Conservation (phyloP, 1,140 invertebrate genomes). For the Drosophila guanche region DNA sequence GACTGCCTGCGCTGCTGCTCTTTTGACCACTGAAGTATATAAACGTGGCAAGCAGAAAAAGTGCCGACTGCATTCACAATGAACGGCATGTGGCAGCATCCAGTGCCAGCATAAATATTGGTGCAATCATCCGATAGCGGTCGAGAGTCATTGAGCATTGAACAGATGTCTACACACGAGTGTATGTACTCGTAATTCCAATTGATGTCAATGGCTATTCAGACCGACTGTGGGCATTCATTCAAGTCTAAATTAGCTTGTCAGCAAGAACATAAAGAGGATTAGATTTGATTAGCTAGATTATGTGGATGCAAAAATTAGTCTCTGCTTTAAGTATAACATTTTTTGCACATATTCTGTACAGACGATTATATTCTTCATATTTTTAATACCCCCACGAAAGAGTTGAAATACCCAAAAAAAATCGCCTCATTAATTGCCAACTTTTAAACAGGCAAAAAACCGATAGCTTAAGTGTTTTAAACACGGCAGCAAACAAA, state of each 20-base stretch:
- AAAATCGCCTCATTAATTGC: constrained; percentile 48
- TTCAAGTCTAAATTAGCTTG: constrained; percentile 19
- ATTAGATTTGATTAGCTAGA: too few relatives aligned
- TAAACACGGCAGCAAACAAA: constrained; percentile 64
- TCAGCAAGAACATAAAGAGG: neutral
- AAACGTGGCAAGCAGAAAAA: constrained; percentile 35
- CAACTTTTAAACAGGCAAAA: constrained; percentile 40
- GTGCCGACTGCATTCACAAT: constrained; percentile 2
- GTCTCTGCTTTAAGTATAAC: too few relatives aligned
- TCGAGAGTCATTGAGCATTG: constrained; percentile 70
- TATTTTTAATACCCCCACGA: neutral
- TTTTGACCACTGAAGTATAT: constrained; percentile 55
- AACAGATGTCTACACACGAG: constrained; percentile 24
- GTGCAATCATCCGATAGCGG: constrained; percentile 60
- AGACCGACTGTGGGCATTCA: constrained; percentile 9
- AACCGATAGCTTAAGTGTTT: constrained; percentile 63
- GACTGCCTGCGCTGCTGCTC: constrained; percentile 7
- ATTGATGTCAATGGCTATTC: constrained; percentile 46
- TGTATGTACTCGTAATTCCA: constrained; percentile 8
- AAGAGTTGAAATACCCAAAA: neutral
- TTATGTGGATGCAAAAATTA: too few relatives aligned
- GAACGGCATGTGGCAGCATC: constrained; percentile 33
- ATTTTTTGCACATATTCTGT: too few relatives aligned
- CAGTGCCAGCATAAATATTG: constrained; percentile 45
- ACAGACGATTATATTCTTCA: too few relatives aligned